Evolutionary conservation across 1,140 invertebrate genomes (phyloP).

Genomic region (Zaprionus gabonicus): DNA sequence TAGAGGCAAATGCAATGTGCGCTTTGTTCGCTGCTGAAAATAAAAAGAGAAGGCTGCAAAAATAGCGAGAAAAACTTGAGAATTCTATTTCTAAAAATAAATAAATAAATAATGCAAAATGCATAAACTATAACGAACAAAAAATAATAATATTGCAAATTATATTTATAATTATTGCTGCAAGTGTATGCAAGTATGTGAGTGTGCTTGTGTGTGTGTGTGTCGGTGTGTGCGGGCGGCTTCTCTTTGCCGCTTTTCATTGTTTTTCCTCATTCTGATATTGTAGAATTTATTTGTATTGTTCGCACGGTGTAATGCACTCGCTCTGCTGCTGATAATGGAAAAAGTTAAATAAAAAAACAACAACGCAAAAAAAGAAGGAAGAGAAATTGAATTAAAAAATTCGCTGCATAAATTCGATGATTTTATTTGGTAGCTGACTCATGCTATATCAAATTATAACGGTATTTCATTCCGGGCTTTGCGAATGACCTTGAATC

Average conservation of each 20-base stretch:
- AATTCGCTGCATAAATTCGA: background rate
- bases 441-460: background rate
- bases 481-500: conserved; percentile 48
- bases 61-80: conserved; percentile 39
- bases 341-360: conserved; percentile 23
- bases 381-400: background rate
- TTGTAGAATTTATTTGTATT: conserved; percentile 27
- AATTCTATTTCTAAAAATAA: conserved; percentile 43
- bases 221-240: background rate
- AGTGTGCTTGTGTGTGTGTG: background rate
- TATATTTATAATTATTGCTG: conserved; percentile 1
- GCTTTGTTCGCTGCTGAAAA: conserved; percentile 64
- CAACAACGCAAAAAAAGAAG: background rate
- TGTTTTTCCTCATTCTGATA: background rate
- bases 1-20: conserved; percentile 33
- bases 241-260: conserved; percentile 1
- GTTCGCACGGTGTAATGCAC: conserved; percentile 70
- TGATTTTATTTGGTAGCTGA: background rate
- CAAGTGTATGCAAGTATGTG: background rate
- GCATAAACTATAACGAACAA: background rate
- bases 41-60: conserved; percentile 18
- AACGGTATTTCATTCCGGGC: conserved; percentile 13
- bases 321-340: conserved; percentile 58
- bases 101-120: conserved; percentile 14
- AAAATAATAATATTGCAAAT: background rate